Evolutionary conservation across 1,140 invertebrate species (phyloP), one percentile per base, ranked within the genome.

Genomic region (Papilio polytes): DNA sequence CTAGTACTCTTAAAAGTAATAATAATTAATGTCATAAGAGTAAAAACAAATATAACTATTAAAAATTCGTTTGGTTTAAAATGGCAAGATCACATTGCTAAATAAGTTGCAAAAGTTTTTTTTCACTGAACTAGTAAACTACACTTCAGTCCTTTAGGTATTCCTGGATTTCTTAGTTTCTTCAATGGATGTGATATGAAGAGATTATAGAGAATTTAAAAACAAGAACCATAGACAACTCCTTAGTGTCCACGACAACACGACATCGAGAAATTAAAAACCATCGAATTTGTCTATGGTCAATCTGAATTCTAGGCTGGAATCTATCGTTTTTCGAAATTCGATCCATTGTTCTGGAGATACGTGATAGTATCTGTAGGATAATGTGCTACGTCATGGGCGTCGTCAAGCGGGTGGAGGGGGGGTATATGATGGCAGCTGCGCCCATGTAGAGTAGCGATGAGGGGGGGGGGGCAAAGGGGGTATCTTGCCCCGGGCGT

Each of bases 1-100:
- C 88, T 90, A 89, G 88, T 81, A 83, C 73, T 81, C 73, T 80
- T 78, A 83, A 82, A 83, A 80, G 41, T 70, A 78, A 77, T 48
- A 81, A 44, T 46, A 63, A 18, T 76, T 31, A 53, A 36, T 22
- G 80, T 80, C 78, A 80, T 81, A 85, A 78, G 70, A 74, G 80
- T 72, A 81, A 81, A 81, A 72, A n/a, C 15, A 70, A 80, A 70
- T 76, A 77, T 78, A 80, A 70, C 18, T 46, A 80, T 36, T 51
- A 74, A 72, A 22, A 70, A 70, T 22, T 70, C 20, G 7, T 70
- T 80, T 77, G 22, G 59, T 72, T 84, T 36, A 59, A 80, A 81
- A 73, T 59, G 36, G 46, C 70, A 81, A 82, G 48, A 85, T 85
- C 74, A 87, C 85, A 88, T 87, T 81, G 81, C 80, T 81, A 85